Percentiles rank a stretch among this genome's conserved stretches.
These are phyloP conservation scores for Rana temporaria DNA, from an alignment of 2,113 vertebrate species.

Conservation along the genomic window DNA sequence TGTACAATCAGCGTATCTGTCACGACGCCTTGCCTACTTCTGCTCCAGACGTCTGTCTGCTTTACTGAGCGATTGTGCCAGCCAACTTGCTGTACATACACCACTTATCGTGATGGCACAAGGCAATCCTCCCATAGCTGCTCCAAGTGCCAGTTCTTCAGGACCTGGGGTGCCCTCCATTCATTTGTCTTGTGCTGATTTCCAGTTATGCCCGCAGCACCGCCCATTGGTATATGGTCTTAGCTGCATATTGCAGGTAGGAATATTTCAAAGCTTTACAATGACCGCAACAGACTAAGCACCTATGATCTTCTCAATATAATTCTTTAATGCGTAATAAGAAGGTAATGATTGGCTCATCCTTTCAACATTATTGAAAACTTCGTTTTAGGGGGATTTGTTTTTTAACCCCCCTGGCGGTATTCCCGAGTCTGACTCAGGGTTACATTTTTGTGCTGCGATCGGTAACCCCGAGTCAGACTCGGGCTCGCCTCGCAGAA, in stretches of 20 bases:
- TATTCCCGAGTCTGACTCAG: too few relatives aligned
- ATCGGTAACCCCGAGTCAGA: too few relatives aligned
- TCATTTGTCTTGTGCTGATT: conserved; percentile 71
- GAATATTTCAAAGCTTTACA: too few relatives aligned
- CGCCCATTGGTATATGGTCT: conserved; percentile 75
- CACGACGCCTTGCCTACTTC: conserved; percentile 77
- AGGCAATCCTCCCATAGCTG: conserved; percentile 64
- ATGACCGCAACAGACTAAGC: too few relatives aligned
- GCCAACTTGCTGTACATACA: conserved; percentile 66
- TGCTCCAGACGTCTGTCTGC: conserved; percentile 74
- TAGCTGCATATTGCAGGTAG: conserved; percentile 79
- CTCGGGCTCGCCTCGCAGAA: too few relatives aligned
- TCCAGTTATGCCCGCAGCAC: conserved; percentile 74
- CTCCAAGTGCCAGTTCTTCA: conserved; percentile 62
- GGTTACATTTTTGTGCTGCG: too few relatives aligned
- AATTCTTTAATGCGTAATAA: too few relatives aligned
- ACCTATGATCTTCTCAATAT: too few relatives aligned
- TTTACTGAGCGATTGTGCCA: conserved; percentile 69
- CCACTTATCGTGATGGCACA: conserved; percentile 71
- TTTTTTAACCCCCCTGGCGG: too few relatives aligned
- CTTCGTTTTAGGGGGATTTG: too few relatives aligned
- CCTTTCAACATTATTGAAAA: too few relatives aligned
- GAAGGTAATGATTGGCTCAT: too few relatives aligned
- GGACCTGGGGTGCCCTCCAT: conserved; percentile 63
- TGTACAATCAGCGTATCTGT: conserved; percentile 79